phyloP scores from a whole-genome alignment of 2,113 vertebrate species.

The Oreocharis arfaki region DNA sequence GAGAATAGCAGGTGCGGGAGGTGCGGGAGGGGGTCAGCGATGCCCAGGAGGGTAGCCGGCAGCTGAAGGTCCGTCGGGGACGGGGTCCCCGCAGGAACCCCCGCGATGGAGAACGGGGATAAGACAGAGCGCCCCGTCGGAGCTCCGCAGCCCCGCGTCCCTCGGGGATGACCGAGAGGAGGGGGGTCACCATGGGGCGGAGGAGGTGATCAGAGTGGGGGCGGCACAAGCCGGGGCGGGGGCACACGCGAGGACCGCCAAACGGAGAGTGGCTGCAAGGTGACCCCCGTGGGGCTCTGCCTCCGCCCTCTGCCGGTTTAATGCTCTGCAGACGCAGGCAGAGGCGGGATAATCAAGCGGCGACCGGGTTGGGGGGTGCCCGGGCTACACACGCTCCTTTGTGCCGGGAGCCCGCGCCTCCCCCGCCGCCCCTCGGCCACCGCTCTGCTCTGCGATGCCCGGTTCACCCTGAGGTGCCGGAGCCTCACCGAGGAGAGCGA shows the following conservation, averaged over 20 bases:
- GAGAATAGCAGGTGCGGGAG: background rate
- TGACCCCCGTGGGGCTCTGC: background rate
- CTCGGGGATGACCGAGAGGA: background rate
- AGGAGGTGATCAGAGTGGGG: background rate
- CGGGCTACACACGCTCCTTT: background rate
- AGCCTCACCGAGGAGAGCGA: background rate
- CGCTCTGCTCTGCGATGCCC: background rate
- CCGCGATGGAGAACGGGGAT: background rate
- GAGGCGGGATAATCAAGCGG: background rate
- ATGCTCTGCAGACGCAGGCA: background rate
- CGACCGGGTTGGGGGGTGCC: background rate
- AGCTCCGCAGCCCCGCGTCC: background rate
- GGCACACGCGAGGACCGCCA: background rate
- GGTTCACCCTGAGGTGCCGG: background rate
- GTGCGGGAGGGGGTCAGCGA: background rate
- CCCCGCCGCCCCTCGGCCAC: background rate
- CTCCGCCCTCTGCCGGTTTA: background rate
- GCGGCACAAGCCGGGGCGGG: background rate
- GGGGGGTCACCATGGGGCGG: background rate
- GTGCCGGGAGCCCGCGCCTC: background rate
- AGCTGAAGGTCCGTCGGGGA: background rate
- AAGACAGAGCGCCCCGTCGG: background rate
- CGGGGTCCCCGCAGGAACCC: background rate
- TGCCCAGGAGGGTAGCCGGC: background rate
- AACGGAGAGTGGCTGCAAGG: background rate